Conservation (phyloP, 2,113 vertebrate genomes). For the Podiceps cristatus region DNA sequence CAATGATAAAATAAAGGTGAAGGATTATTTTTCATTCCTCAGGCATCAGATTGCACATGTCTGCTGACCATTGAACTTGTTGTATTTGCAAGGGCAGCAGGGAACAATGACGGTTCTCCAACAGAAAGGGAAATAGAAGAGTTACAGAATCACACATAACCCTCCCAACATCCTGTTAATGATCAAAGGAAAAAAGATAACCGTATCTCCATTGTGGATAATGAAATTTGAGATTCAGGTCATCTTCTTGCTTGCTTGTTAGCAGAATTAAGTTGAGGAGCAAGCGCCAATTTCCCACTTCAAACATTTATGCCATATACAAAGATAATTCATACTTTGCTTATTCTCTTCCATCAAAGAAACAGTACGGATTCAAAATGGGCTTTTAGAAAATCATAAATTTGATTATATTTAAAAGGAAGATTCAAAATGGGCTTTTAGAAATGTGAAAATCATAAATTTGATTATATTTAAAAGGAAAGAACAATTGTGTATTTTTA, state of each 20-base stretch:
- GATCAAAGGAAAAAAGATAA: slow-evolving; percentile 33
- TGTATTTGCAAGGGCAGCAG: slow-evolving; percentile 1
- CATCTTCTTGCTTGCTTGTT: not conserved
- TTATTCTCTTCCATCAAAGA: not conserved
- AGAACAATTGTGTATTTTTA: not conserved
- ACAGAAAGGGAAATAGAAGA: slow-evolving; percentile 31
- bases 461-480: not conserved
- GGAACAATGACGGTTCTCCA: not conserved
- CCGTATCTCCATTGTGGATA: not conserved
- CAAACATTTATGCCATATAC: not conserved
- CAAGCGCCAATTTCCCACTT: not conserved
- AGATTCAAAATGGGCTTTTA: not conserved
- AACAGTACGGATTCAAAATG: not conserved
- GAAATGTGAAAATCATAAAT: not conserved
- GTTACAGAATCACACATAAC: not conserved
- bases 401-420: not conserved
- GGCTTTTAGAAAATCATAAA: not conserved
- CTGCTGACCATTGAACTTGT: not conserved
- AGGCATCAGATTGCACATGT: not conserved
- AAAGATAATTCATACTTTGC: not conserved
- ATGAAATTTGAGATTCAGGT: not conserved
- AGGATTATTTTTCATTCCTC: slow-evolving; percentile 28
- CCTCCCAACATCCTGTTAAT: not conserved
- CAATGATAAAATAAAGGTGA: not conserved
- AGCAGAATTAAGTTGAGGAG: not conserved